phyloP scores from a whole-genome alignment of 2,888 invertebrate genomes.

The Protonemura montana region DNA sequence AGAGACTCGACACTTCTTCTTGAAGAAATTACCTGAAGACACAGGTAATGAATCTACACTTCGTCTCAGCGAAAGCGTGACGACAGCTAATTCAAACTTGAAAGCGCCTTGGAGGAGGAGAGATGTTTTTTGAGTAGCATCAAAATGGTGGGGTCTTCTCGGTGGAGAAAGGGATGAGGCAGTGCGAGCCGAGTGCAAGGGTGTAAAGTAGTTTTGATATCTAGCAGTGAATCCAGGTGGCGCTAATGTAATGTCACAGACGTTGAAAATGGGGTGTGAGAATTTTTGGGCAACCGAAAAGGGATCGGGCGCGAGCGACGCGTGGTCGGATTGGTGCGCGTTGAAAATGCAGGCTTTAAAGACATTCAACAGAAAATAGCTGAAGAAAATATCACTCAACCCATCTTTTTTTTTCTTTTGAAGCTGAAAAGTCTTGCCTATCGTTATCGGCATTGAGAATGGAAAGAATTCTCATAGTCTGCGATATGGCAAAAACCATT shows the following conservation, averaged over 20 bases:
- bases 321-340: not conserved
- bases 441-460: not conserved
- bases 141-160: not conserved
- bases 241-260: constrained; percentile 24
- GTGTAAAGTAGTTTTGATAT: not conserved
- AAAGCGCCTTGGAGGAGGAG: not conserved
- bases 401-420: not conserved
- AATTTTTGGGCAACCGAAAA: not conserved
- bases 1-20: not conserved
- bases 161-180: not conserved
- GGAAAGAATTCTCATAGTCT: not conserved
- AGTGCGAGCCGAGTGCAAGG: not conserved
- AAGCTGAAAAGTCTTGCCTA: not conserved
- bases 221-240: constrained; percentile 19
- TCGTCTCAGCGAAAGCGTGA: not conserved
- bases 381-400: not conserved
- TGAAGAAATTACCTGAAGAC: not conserved
- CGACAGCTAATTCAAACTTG: not conserved
- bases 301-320: not conserved
- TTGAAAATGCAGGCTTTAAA: not conserved
- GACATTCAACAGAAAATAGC: not conserved
- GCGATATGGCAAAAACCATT: not conserved
- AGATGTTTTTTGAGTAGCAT: not conserved
- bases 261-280: constrained; percentile 20
- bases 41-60: not conserved